A percentile compares a stretch with the other conserved stretches of the same genome.
These are phyloP conservation scores for Pomatostomus ruficeps DNA, from an alignment of 2,113 vertebrate genomes.

Conservation along the genomic window DNA sequence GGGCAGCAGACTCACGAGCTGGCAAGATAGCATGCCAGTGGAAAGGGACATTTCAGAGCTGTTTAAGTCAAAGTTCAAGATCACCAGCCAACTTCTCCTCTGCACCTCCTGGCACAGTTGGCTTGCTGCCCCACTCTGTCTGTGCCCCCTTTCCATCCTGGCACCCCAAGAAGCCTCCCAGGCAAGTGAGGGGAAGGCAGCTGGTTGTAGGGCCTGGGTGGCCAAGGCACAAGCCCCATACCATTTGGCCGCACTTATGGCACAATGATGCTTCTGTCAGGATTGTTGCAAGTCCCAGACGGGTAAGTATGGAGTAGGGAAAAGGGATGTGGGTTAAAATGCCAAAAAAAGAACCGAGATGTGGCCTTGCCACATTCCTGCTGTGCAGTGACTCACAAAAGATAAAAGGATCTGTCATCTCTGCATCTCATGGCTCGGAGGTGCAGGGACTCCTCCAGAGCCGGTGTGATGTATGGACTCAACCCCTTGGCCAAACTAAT, in stretches of 20 bases:
- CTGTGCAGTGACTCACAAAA: neutral
- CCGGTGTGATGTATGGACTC: accelerated
- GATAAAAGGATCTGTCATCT: neutral
- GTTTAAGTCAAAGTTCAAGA: neutral
- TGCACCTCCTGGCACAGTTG: neutral
- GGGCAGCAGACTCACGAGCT: neutral
- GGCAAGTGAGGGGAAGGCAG: neutral
- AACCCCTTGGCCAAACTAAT: neutral
- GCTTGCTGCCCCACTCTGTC: too few species aligned
- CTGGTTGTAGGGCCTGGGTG: neutral
- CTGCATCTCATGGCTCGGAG: neutral
- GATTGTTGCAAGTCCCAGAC: neutral
- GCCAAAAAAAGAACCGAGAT: neutral
- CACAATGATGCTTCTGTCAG: neutral
- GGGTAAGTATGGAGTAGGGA: neutral
- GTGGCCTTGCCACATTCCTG: neutral
- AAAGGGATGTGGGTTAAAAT: neutral
- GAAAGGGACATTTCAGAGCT: neutral
- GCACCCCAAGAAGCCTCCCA: neutral
- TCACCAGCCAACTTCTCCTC: neutral
- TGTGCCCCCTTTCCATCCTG: neutral
- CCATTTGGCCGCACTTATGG: neutral
- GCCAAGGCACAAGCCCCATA: neutral
- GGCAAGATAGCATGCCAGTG: neutral
- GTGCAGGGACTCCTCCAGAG: neutral